These are phyloP conservation scores for Trileptium ribeirensis DNA, from an alignment of 2,888 invertebrate species.

Conservation along the genomic window DNA sequence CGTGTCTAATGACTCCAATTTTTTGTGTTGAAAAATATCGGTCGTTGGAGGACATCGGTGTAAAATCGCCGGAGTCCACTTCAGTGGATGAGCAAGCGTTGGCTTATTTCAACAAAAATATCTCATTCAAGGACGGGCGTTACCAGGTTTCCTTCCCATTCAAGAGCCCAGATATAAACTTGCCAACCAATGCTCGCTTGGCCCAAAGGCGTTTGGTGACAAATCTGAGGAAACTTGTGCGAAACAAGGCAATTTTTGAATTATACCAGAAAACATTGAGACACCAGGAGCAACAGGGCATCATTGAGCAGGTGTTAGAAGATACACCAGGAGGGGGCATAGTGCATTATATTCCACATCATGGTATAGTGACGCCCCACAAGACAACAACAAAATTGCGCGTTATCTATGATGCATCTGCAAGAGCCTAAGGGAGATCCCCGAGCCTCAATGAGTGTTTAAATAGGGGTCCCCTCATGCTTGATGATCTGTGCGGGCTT, in stretches of 20 bases:
- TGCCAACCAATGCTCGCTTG: background rate
- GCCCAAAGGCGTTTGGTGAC: background rate
- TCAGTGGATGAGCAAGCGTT: background rate
- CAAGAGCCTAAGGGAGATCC: constrained; percentile 11
- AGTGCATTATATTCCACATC: constrained; percentile 34
- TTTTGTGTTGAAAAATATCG: too few relatives aligned
- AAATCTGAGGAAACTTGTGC: background rate
- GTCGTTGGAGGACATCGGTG: background rate
- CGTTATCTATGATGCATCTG: constrained; percentile 38
- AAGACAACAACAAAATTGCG: constrained; percentile 35
- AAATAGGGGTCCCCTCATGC: constrained; percentile 29
- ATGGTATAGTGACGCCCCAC: constrained; percentile 27
- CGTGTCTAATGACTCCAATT: too few relatives aligned
- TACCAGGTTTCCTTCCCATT: background rate
- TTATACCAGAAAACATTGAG: constrained; percentile 21
- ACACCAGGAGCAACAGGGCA: constrained; percentile 18
- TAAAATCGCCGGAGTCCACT: background rate
- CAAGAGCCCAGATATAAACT: background rate
- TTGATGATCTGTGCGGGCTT: constrained; percentile 25
- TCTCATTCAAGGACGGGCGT: background rate
- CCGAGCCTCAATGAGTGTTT: constrained; percentile 33
- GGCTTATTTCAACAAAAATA: background rate
- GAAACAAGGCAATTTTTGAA: background rate
- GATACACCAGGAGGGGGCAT: background rate
- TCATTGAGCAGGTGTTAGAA: constrained; percentile 23